Evolutionary conservation across 1,140 invertebrate genomes (phyloP), one percentile per base, ranked within the genome.

Genomic region (Mamestra configurata): DNA sequence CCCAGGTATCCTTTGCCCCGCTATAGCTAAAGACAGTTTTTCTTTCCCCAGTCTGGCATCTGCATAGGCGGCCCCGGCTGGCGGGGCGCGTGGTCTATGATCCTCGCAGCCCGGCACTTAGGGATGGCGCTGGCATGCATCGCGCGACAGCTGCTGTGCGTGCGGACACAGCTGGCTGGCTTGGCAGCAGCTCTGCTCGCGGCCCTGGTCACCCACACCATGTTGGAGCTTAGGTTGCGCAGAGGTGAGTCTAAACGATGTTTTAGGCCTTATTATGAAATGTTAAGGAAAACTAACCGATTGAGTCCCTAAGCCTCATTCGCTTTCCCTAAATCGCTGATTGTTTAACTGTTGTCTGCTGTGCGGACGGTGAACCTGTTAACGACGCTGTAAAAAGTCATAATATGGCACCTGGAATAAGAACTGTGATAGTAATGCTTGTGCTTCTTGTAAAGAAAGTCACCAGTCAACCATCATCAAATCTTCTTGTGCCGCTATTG

Each of bases 1-100:
- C n/a, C n/a, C n/a, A n/a, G n/a, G n/a, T n/a, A n/a, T n/a, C 27
- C 5, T 31, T 5, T 31, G 1, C 27, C 27, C 27, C 5, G 27
- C 27, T 31, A 31, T 3, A 31, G 27, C 61, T 7, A 77, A 55
- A 13, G 40, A 13, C 20, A n/a, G 10, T 57, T 82, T 80, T 64
- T 72, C 18, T 61, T 55, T 40, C 27, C 18, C 0, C 85, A 94
- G 93, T 79, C 83, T 0, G 90, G 92, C 2, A 68, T 89, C 18
- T 91, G 93, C 70, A 89, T 95, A 0, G 94, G 94, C 15, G 94
- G 93, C 0, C 85, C 89, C 0, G 90, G 90, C 4, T 93, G 92
- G 89, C 92, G 93, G 10, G 94, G 94, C 0, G 89, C 92, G 6
- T 92, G 93, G 88, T 87, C 93, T 0, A 78, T 89, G 10, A 88